phyloP scores from a whole-genome alignment of 2,888 invertebrate species.

The Tenthredo scrophulariae region DNA sequence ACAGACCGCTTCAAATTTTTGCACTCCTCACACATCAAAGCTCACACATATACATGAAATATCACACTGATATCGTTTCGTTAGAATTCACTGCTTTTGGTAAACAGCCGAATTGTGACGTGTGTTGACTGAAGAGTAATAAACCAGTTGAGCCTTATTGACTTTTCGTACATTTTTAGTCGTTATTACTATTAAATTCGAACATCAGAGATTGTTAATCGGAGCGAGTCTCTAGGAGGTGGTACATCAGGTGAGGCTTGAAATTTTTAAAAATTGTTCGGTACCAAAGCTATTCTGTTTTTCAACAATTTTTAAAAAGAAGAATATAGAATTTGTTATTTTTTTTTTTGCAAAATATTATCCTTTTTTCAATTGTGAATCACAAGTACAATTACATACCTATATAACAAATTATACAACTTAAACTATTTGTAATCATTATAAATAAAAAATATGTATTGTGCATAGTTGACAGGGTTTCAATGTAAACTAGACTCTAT shows the following conservation, averaged over 20 bases:
- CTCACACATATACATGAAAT: background rate
- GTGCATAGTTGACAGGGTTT: conserved; percentile 41
- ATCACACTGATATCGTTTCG: background rate
- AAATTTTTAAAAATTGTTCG: background rate
- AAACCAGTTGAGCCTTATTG: background rate
- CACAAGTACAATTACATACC: conserved; percentile 19
- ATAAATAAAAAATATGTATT: conserved; percentile 32
- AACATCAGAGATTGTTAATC: background rate
- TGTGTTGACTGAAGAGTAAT: background rate
- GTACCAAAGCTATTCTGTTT: background rate
- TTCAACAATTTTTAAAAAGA: background rate
- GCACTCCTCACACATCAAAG: background rate
- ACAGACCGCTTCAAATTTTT: background rate
- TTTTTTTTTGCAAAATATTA: conserved; percentile 34
- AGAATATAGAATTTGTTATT: background rate
- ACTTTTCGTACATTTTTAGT: background rate
- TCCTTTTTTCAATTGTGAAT: conserved; percentile 19
- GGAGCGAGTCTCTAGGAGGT: background rate
- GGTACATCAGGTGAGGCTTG: background rate
- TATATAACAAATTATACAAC: conserved; percentile 33
- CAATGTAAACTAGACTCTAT: conserved; percentile 11
- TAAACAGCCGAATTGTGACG: background rate
- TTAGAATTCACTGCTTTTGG: background rate
- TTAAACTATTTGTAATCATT: conserved; percentile 26
- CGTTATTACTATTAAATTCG: background rate